Percentiles rank a stretch among this genome's conserved stretches.
phyloP scores from a whole-genome alignment of 2,797 vertebrate species.

The Tachyglossus aculeatus region DNA sequence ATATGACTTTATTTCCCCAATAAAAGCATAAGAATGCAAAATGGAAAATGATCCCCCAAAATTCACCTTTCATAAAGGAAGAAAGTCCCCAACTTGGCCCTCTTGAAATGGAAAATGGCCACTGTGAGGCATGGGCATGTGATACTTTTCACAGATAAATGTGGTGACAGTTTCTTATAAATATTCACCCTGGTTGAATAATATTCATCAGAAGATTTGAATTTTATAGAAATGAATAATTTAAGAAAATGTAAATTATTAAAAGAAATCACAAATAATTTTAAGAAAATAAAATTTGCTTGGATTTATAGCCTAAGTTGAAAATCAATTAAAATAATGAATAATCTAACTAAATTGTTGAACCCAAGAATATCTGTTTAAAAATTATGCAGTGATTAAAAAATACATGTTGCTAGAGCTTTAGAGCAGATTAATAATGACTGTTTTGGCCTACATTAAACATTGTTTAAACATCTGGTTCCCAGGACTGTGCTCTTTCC shows the following conservation, averaged over 20 bases:
- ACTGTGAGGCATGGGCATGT: no score
- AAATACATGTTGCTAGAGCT: not conserved
- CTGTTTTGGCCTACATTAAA: not conserved
- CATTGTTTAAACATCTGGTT: not conserved
- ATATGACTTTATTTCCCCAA: not conserved
- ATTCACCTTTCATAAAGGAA: rapidly evolving
- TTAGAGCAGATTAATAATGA: not conserved
- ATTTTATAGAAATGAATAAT: not conserved
- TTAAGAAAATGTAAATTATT: slow-evolving; percentile 2
- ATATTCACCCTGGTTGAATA: not conserved
- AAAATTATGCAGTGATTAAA: not conserved
- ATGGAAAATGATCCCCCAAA: not conserved
- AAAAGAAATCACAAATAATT: no score
- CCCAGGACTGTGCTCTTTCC: no score
- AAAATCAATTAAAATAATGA: not conserved
- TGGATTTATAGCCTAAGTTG: no score
- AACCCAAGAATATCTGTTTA: not conserved
- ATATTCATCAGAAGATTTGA: not conserved
- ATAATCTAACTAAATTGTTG: not conserved
- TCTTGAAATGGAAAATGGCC: no score
- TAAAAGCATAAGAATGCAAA: not conserved
- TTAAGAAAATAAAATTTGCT: no score
- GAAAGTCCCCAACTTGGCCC: not conserved
- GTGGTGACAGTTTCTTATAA: not conserved
- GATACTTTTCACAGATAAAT: not conserved